phyloP scores from a whole-genome alignment of 1,140 invertebrate genomes.

The Geopemphigus sp. region DNA sequence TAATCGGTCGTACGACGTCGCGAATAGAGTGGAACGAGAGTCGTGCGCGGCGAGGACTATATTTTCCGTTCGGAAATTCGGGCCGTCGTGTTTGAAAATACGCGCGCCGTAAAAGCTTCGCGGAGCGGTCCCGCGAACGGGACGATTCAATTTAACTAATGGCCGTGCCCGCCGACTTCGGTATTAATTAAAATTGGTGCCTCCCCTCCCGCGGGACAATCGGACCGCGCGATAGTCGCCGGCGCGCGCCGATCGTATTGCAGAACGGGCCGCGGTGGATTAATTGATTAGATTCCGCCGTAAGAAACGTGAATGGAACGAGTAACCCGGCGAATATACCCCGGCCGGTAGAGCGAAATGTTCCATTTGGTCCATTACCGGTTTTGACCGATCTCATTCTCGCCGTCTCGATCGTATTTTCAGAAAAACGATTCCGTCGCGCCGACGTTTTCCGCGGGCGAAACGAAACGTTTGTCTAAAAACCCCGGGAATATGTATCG shows the following conservation, averaged over 20 bases:
- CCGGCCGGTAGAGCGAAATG: not conserved
- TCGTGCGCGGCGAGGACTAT: not conserved
- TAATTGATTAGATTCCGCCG: not conserved
- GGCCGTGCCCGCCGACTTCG: not conserved
- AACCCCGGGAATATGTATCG: too few relatives aligned
- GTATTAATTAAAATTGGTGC: conserved; percentile 42
- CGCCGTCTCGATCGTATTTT: too few relatives aligned
- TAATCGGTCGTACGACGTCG: conserved; percentile 6
- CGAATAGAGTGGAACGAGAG: not conserved
- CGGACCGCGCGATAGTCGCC: not conserved
- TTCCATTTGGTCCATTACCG: not conserved
- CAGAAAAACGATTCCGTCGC: too few relatives aligned
- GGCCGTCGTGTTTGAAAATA: not conserved
- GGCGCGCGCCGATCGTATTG: not conserved
- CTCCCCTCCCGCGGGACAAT: not conserved
- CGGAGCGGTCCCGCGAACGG: conserved; percentile 1
- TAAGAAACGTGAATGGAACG: not conserved
- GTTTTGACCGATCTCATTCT: too few relatives aligned
- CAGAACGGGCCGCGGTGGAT: not conserved
- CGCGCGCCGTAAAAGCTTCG: not conserved
- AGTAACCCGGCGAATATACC: too few relatives aligned
- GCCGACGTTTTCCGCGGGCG: too few relatives aligned
- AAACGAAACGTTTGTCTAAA: too few relatives aligned
- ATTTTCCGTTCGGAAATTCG: conserved; percentile 5
- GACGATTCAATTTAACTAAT: conserved; percentile 40